Percentiles rank a stretch among this genome's conserved stretches.
Evolutionary conservation across 2,888 invertebrate species (phyloP).

Genomic region (Stenodera caucasica): DNA sequence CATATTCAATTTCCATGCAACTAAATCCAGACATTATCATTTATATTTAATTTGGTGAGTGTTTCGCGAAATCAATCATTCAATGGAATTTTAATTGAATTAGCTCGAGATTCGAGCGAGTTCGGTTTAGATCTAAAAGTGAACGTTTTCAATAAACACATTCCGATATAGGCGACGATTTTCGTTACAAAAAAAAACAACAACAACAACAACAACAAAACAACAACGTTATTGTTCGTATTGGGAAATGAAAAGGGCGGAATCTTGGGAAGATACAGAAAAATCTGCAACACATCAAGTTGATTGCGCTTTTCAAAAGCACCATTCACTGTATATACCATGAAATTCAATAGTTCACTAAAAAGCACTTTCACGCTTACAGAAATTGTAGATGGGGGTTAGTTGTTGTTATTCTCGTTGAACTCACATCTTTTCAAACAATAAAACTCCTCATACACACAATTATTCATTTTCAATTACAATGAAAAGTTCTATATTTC

Average conservation of each 20-base stretch:
- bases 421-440: neutral
- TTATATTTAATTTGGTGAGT: neutral
- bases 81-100: too few relatives aligned
- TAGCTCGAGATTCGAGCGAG: too few relatives aligned
- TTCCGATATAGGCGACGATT: neutral
- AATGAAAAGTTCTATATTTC: neutral
- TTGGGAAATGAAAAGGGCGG: neutral
- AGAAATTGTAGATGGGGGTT: neutral
- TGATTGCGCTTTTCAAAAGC: conserved; percentile 18
- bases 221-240: neutral
- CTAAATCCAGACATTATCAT: neutral
- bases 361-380: conserved; percentile 14
- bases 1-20: neutral
- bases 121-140: too few relatives aligned
- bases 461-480: conserved; percentile 10
- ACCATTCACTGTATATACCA: conserved; percentile 9
- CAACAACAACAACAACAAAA: neutral
- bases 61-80: neutral
- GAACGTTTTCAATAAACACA: neutral
- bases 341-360: conserved; percentile 17
- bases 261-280: neutral
- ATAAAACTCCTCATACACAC: neutral
- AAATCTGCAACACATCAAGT: conserved; percentile 16
- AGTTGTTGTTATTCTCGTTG: neutral
- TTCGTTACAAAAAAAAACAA: neutral